These are phyloP conservation scores for Cylindroiulus punctatus DNA, from an alignment of 2,888 invertebrate genomes.

Conservation along the genomic window DNA sequence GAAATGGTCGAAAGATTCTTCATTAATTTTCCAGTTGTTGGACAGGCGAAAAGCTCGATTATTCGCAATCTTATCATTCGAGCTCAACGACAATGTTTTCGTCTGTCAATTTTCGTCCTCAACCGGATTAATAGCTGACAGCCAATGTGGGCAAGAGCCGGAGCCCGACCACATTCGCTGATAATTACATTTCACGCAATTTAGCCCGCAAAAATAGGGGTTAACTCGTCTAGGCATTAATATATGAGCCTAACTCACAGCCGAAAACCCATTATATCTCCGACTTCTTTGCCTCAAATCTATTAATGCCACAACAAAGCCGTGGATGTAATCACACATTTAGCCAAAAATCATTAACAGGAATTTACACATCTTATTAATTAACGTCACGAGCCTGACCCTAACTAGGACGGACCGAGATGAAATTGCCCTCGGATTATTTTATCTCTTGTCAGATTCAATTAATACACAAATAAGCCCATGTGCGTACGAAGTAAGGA, in stretches of 20 bases:
- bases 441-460: slow-evolving; percentile 19
- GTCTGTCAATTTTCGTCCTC: slow-evolving; percentile 42
- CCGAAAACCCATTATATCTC: slow-evolving; percentile 29
- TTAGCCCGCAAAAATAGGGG: slow-evolving; percentile 28
- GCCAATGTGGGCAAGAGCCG: background rate
- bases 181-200: slow-evolving; percentile 42
- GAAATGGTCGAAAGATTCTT: slow-evolving; percentile 11
- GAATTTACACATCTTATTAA: slow-evolving; percentile 42
- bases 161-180: slow-evolving; percentile 28
- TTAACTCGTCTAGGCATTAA: slow-evolving; percentile 38
- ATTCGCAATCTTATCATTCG: slow-evolving; percentile 28
- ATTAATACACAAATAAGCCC: slow-evolving; percentile 29
- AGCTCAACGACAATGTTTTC: slow-evolving; percentile 42
- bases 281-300: slow-evolving; percentile 37
- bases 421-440: slow-evolving; percentile 38
- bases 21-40: slow-evolving; percentile 23
- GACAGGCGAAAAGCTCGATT: slow-evolving; percentile 34
- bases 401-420: slow-evolving; percentile 22
- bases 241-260: background rate
- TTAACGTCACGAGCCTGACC: slow-evolving; percentile 38
- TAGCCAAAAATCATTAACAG: slow-evolving; percentile 37
- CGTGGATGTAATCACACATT: slow-evolving; percentile 15
- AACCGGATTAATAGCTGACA: slow-evolving; percentile 38
- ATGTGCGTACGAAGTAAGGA: background rate
- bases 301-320: slow-evolving; percentile 38